phyloP scores from a whole-genome alignment of 2,113 vertebrate species.

The Crotalus horridus region DNA sequence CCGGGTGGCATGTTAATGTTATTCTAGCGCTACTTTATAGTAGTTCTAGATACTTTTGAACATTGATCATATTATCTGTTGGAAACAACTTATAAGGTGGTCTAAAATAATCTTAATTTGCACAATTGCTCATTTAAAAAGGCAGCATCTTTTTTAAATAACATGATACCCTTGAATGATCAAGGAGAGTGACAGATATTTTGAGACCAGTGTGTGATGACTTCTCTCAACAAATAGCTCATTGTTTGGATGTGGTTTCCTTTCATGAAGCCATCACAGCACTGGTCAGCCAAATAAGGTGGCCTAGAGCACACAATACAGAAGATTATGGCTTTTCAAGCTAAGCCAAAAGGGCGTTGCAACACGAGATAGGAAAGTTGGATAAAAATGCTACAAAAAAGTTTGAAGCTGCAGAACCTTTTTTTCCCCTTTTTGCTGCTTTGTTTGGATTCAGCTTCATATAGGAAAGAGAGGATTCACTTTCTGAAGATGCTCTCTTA shows the following conservation, averaged over 20 bases:
- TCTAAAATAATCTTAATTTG: background rate
- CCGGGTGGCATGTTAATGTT: background rate
- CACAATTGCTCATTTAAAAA: background rate
- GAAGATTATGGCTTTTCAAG: background rate
- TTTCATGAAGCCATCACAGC: background rate
- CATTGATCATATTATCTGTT: background rate
- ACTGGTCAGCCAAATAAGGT: background rate
- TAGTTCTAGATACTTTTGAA: background rate
- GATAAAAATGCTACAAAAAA: background rate
- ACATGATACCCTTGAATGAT: background rate
- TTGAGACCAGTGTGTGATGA: background rate
- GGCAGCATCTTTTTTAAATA: background rate
- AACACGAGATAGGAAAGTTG: background rate
- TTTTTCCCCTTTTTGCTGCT: background rate
- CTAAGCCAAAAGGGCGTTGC: background rate
- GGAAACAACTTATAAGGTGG: background rate
- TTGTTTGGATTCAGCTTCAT: background rate
- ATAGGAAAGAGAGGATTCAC: background rate
- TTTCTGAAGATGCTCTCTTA: background rate
- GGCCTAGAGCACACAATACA: background rate
- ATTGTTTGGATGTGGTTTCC: background rate
- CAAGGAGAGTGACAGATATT: background rate
- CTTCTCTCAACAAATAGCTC: background rate
- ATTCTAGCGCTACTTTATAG: background rate
- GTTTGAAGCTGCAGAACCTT: background rate